These are phyloP conservation scores for Habroteleia sp. DNA, from an alignment of 2,888 invertebrate species.

Conservation along the genomic window DNA sequence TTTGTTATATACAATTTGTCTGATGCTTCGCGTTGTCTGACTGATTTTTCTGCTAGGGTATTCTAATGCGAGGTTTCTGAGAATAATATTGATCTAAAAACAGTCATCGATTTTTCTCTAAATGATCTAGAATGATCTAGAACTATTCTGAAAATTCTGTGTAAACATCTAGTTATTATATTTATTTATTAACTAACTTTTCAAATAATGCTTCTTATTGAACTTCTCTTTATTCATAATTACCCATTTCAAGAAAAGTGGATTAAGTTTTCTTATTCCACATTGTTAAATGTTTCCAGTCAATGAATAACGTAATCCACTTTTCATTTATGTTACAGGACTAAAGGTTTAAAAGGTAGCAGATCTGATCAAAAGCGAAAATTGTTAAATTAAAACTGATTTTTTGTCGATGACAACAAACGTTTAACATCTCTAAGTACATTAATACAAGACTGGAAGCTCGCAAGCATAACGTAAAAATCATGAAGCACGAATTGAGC, in stretches of 20 bases:
- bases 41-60: not conserved
- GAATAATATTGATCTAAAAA: slow-evolving; percentile 10
- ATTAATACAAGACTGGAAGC: slow-evolving; percentile 48
- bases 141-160: not conserved
- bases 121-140: not conserved
- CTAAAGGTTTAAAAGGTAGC: slow-evolving; percentile 69
- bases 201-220: not conserved
- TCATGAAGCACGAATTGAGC: slow-evolving; percentile 56
- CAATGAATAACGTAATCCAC: slow-evolving; percentile 70
- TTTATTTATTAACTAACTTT: slow-evolving; percentile 26
- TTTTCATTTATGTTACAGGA: slow-evolving; percentile 69
- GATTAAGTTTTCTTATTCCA: not conserved
- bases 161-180: slow-evolving; percentile 2
- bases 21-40: not conserved
- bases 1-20: slow-evolving; percentile 1
- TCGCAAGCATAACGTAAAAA: slow-evolving; percentile 45
- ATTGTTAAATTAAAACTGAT: slow-evolving; percentile 54
- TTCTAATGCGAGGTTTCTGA: not conserved
- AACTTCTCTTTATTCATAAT: slow-evolving; percentile 41
- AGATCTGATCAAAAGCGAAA: slow-evolving; percentile 73
- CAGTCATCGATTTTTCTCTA: too few species aligned
- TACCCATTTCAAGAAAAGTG: slow-evolving; percentile 33
- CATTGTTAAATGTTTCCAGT: too few species aligned
- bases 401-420: slow-evolving; percentile 17
- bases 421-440: slow-evolving; percentile 35